Evolutionary conservation across 2,797 vertebrate genomes (phyloP), one percentile per base, ranked within the genome.

Genomic region (Thalassophryne amazonica): DNA sequence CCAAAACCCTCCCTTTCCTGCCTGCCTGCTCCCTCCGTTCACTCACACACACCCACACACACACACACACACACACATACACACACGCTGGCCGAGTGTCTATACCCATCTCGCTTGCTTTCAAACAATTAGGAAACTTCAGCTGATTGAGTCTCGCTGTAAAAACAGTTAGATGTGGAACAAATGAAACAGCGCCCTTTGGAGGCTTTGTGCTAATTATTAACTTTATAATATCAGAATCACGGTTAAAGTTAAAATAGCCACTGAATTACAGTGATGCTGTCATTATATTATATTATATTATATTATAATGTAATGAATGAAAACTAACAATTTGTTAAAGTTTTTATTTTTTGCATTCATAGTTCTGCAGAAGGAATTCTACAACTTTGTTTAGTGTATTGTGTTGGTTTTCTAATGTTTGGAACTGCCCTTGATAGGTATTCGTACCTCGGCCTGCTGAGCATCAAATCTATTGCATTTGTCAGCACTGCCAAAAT

Each of bases 1-100:
- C 90, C 92, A 89, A n/a, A n/a, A 92, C 79, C 78, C 31, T 50
- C 55, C 38, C 66, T 69, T 76, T 68, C 76, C 78, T 75, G 57
- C 74, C 74, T 78, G 81, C 72, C 73, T 77, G 68, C 71, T 73
- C 69, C 79, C 60, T n/a, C n/a, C n/a, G n/a, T n/a, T 67, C 78
- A 78, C 75, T 74, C 77, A 60, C 78, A 63, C 82, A 82, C 69
- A 77, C 78, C 71, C 75, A 73, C 72, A 71, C 69, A 79, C 69
- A 77, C 78, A 71, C 75, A 73, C 72, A 71, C 69, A 79, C 78
- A 78, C 75, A 74, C 77, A 60, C 78, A 63, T 82, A 82, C 69
- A 77, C 78, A 71, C 75, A 73, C 72, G 71, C 69, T 79, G 81
- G 64, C 81, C 54, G 61, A 74, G 78, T 1, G 31, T 69, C 12